Base-by-base conservation (phyloP, 2,113 vertebrate genomes). In the Corythornis madagascariensis region DNA sequence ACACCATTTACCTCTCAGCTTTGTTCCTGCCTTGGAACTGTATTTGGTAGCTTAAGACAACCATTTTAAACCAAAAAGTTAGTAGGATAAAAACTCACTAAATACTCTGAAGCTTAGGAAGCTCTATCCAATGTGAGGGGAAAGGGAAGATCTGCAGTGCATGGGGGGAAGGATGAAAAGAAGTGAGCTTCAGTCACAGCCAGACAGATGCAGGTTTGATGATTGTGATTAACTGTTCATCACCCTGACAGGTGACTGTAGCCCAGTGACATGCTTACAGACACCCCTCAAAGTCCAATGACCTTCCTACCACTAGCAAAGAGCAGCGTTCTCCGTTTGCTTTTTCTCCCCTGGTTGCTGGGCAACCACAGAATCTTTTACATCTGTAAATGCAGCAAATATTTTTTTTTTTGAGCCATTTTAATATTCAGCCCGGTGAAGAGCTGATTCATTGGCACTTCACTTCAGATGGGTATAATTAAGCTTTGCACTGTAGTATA, bases 331-430 rank as follows among this genome's bases (percentile, higher is more conserved):
- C 79, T 89, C 60, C 93, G 78, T 96, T 96, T 93, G 43, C 80
- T 94, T 96, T 95, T 97, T 87, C 90, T 84, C 52, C 71, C 64
- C 53, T 28, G 61, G 97, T 98, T 98, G 97, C 97, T 93, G 92
- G 86, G 98, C 97, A 98, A 98, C 97, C 61, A 88, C 81, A 89
- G 71, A 86, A 92, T 88, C 92, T 94, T 94, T 81, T 59, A 76
- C 86, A 96, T 93, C 88, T 95, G 93, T 90, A 97, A 95, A 90
- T 45, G 92, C 72, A 94, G 85, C 81, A 93, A 95, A 92, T 93
- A 93, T 60, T 79, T 95, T 87, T 69, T 87, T 69, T 89, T 95
- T 89, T 94, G 87, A 97, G 77, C 87, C 88, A 96, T 93, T 94
- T 88, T 70, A 93, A 96, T 95, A 84, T 89, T 91, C 84, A 64